Evolutionary conservation across 1,140 invertebrate genomes (phyloP).

Genomic region (Sesamia nonagrioides): DNA sequence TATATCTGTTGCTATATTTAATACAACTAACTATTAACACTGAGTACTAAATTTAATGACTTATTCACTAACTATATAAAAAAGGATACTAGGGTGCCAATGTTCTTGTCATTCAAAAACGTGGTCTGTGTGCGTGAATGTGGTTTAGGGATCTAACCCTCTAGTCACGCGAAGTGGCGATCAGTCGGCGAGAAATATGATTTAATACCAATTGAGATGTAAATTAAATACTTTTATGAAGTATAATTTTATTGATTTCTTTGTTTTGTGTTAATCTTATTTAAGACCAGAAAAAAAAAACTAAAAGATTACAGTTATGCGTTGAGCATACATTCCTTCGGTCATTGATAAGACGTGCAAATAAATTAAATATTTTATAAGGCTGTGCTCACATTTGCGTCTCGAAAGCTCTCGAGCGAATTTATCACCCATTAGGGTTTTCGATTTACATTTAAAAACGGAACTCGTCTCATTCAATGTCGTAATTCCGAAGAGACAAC

Average conservation of each 20-base stretch:
- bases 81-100: too few relatives aligned
- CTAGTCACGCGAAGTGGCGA: too few relatives aligned
- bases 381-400: slow-evolving; percentile 22
- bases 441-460: slow-evolving; percentile 36
- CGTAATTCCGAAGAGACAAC: background rate
- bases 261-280: background rate
- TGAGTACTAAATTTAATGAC: too few relatives aligned
- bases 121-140: too few relatives aligned
- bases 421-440: slow-evolving; percentile 33
- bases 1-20: too few relatives aligned
- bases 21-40: too few relatives aligned
- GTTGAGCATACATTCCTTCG: background rate
- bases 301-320: background rate
- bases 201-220: too few relatives aligned
- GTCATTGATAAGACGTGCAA: slow-evolving; percentile 22
- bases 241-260: background rate
- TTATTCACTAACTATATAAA: too few relatives aligned
- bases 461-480: slow-evolving; percentile 14
- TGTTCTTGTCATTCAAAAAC: too few relatives aligned
- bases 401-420: background rate
- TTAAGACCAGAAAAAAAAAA: background rate
- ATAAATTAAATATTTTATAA: slow-evolving; percentile 33
- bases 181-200: too few relatives aligned
- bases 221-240: too few relatives aligned
- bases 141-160: too few relatives aligned